These are phyloP conservation scores for Papilio xuthus DNA, from an alignment of 1,140 invertebrate genomes.

Conservation along the genomic window DNA sequence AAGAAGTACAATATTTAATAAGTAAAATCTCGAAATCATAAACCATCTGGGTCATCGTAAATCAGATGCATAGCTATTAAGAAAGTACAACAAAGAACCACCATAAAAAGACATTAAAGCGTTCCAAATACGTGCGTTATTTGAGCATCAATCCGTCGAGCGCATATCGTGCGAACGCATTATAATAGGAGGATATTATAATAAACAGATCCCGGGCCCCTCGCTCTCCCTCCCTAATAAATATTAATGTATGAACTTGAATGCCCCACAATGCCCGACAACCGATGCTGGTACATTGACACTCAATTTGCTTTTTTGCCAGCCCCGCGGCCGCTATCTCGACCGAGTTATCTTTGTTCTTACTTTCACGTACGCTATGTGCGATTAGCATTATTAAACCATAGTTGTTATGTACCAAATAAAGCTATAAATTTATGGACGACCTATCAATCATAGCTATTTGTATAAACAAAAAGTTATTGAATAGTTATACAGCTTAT, in stretches of 20 bases:
- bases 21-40: neutral
- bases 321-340: conserved; percentile 41
- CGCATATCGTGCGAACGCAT: conserved; percentile 76
- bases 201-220: conserved; percentile 76
- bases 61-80: neutral
- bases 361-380: conserved; percentile 43
- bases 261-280: conserved; percentile 62
- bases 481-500: too few relatives aligned
- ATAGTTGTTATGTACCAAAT: neutral
- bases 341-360: conserved; percentile 44
- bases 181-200: conserved; percentile 80
- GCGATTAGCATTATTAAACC: conserved; percentile 42
- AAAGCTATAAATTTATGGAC: neutral
- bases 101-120: conserved; percentile 24
- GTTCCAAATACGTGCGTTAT: conserved; percentile 19
- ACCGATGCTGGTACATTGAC: conserved; percentile 79
- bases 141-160: conserved; percentile 59
- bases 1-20: neutral
- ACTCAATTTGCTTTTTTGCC: conserved; percentile 76
- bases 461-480: neutral
- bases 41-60: neutral
- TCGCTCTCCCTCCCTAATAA: conserved; percentile 72
- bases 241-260: conserved; percentile 79
- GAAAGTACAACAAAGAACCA: conserved; percentile 18
- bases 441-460: neutral